Base-by-base conservation (phyloP, 2,888 invertebrate genomes). In the Bombylius major region DNA sequence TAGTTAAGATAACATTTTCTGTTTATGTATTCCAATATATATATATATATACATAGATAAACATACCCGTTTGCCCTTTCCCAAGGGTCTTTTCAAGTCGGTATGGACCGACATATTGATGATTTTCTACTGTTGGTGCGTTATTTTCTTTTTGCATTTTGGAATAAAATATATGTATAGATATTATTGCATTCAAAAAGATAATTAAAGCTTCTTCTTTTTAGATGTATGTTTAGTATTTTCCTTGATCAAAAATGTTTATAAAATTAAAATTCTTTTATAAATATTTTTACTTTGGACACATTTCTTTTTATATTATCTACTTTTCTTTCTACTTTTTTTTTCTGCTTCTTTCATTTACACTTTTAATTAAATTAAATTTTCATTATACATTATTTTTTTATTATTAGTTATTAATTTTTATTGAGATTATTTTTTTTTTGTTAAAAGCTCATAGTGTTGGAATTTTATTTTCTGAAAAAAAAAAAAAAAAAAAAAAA, bases 21-120 rank as follows among this genome's bases (percentile, higher is more conserved):
- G 23, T 23, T 23, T 23, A 23, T 23, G 23, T 23, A 23, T 23
- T 23, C 23, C 23, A 23, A 23, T 23, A 23, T 23, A 23, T 3
- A 23, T 23, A 23, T 23, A 3, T 23, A 23, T 3, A 23, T 23
- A 23, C 3, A 3, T 23, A 23, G 23, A 23, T 23, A 23, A 58
- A 71, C 78, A 78, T 78, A 98, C 98, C 99, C 75, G 99, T 99
- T 78, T 99, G 99, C 63, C 99, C 99, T 77, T 99, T 99, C 67
- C 99, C 99, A 63, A 99, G 83, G 55, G 99, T 99, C 77, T 98
- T 99, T 77, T 99, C 99, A 76, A 99, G 82, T 75, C 97, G 82
- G 79, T 97, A 99, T 59, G 99, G 98, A 66, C 99, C 99, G 69
- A 99, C 98, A 79, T 95, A 98, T 77, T 93, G 90, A 73, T 90